These are phyloP conservation scores for Pogonognathellus flavescens DNA, from an alignment of 1,140 invertebrate genomes.

Conservation along the genomic window DNA sequence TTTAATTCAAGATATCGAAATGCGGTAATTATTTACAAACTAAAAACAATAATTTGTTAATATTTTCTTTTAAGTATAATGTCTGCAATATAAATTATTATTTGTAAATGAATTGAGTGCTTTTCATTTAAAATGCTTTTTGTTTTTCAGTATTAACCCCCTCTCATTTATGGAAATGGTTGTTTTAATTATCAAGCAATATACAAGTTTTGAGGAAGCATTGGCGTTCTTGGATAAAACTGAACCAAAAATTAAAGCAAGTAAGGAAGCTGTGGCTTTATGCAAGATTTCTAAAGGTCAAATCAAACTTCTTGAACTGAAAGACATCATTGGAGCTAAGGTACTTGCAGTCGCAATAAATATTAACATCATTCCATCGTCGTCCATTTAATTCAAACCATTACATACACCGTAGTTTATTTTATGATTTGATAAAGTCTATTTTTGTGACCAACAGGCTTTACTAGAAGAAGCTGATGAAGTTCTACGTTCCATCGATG, in stretches of 20 bases:
- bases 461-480: constrained; percentile 90
- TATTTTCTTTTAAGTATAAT: no score
- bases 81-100: no score
- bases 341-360: constrained; percentile 66
- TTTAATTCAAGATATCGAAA: constrained; percentile 94
- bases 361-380: no score
- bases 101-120: no score
- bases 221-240: constrained; percentile 88
- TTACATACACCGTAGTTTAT: no score
- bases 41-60: not conserved
- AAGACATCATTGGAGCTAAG: constrained; percentile 86
- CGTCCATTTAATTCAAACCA: not conserved
- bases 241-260: constrained; percentile 89
- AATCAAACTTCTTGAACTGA: constrained; percentile 84
- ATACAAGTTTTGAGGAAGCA: constrained; percentile 83
- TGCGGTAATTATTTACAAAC: constrained; percentile 78
- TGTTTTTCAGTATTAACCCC: constrained; percentile 87
- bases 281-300: constrained; percentile 89
- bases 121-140: constrained; percentile 54
- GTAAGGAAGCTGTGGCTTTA: constrained; percentile 86
- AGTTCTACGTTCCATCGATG: constrained; percentile 89
- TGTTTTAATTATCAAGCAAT: constrained; percentile 84
- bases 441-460: not conserved
- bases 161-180: constrained; percentile 91
- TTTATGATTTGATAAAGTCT: no score